Evolutionary conservation across 2,113 vertebrate genomes (phyloP).

Genomic region (Ictalurus punctatus): DNA sequence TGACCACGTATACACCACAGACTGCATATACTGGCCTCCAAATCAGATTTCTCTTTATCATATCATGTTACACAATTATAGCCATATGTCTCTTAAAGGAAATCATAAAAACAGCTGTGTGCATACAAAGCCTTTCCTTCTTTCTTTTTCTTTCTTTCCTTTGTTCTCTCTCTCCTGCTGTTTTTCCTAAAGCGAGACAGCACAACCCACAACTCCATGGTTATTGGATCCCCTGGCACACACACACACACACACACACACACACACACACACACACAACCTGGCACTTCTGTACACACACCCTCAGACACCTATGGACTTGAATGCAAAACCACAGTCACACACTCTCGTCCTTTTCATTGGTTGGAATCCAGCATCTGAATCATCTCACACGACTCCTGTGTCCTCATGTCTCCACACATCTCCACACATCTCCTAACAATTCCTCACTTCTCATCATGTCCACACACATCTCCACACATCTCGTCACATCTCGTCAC

Average conservation of each 20-base stretch:
- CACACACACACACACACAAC: slow-evolving; percentile 24
- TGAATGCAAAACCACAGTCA: background rate
- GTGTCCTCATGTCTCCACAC: background rate
- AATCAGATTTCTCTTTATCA: background rate
- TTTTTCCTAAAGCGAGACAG: slow-evolving; percentile 42
- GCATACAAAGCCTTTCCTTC: background rate
- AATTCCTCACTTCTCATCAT: background rate
- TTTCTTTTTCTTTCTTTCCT: slow-evolving; percentile 5
- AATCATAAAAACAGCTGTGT: background rate
- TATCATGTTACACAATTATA: slow-evolving; percentile 20
- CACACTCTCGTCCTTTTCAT: background rate
- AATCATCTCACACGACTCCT: background rate
- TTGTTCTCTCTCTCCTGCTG: slow-evolving; percentile 61
- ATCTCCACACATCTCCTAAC: background rate
- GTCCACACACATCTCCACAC: background rate
- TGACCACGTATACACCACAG: slow-evolving; percentile 12
- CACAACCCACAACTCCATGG: slow-evolving; percentile 38
- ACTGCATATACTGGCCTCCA: background rate
- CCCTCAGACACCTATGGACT: background rate
- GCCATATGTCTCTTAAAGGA: slow-evolving; percentile 19
- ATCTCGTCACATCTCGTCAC: background rate
- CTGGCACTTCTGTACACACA: background rate
- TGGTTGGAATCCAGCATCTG: background rate
- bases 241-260: background rate
- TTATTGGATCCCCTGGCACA: slow-evolving; percentile 24